phyloP scores from a whole-genome alignment of 2,113 vertebrate genomes.

The Chitala chitala region DNA sequence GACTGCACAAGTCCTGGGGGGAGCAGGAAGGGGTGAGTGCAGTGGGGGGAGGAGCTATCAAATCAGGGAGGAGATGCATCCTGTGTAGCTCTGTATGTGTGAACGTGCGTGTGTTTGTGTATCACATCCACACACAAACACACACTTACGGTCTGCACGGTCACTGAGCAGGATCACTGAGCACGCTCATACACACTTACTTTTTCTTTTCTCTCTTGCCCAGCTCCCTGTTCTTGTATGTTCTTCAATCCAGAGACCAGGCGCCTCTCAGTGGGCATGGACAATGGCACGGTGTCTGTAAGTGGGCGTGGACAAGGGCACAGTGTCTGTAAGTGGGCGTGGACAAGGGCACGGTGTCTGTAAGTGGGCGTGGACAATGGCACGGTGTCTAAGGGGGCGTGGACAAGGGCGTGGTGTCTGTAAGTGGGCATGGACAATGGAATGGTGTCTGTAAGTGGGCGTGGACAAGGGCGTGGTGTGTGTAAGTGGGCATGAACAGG shows the following conservation, averaged over 20 bases:
- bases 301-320: conserved; percentile 53
- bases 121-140: too few species aligned
- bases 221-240: conserved; percentile 94
- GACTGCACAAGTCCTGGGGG: neutral
- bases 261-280: conserved; percentile 90
- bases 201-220: conserved; percentile 40
- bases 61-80: neutral
- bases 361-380: too few species aligned
- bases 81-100: neutral
- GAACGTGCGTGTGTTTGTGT: neutral
- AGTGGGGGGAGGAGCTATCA: neutral
- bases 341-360: too few species aligned
- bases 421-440: too few species aligned
- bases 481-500: too few species aligned
- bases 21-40: neutral
- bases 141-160: too few species aligned
- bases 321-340: neutral
- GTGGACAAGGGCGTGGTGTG: too few species aligned
- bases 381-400: too few species aligned
- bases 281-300: conserved; percentile 90
- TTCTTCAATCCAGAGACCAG: conserved; percentile 97
- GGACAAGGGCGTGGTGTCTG: too few species aligned
- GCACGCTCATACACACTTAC: neutral
- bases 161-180: too few species aligned
- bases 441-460: too few species aligned